Base-by-base conservation (phyloP, 1,140 invertebrate species). In the Nomia melanderi region DNA sequence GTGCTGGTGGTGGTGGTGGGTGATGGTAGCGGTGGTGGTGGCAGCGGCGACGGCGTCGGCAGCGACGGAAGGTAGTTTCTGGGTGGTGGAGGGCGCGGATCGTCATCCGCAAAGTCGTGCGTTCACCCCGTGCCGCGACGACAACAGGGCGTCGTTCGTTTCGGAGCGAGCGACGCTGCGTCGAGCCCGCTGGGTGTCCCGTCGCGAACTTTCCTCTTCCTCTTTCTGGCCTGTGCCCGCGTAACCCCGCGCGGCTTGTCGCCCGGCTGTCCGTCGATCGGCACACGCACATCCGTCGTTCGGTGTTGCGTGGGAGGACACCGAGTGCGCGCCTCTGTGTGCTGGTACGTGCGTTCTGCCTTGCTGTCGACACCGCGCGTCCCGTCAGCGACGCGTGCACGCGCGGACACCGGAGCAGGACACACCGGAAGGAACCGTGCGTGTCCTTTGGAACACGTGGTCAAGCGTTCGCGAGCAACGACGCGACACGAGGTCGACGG, bases 131-230 rank as follows among this genome's bases (percentile, higher is more conserved):
- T 85, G 76, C 79, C 79, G 83, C 83, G 79, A 78, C 83, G 83
- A 84, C 82, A 85, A 85, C 83, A 85, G 83, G 83, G 83, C 83
- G 83, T 85, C 83, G 83, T 85, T 85, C 83, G 83, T 84, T 84
- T 67, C 77, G 75, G 74, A 75, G 79, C 82, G 82, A 84, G 79
- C 83, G 78, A 79, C 78, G 78, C 67, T 80, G 53, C 65, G 78
- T 60, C 78, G 65, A 76, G 57, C 73, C 29, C 75, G 81, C 67
- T 76, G 60, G 80, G 56, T 36, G 75, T 64, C 47, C 77, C 53
- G 67, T 67, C 64, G 64, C 73, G 73, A 76, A 69, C 73, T 76
- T 67, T 65, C 2, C 9, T n/a, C n/a, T n/a, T n/a, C n/a, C n/a
- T n/a, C n/a, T n/a, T n/a, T n/a, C n/a, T n/a, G n/a, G n/a, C n/a